Percentiles rank a stretch among this genome's conserved stretches.
phyloP scores from a whole-genome alignment of 2,113 vertebrate species.

The Nibea albiflora region DNA sequence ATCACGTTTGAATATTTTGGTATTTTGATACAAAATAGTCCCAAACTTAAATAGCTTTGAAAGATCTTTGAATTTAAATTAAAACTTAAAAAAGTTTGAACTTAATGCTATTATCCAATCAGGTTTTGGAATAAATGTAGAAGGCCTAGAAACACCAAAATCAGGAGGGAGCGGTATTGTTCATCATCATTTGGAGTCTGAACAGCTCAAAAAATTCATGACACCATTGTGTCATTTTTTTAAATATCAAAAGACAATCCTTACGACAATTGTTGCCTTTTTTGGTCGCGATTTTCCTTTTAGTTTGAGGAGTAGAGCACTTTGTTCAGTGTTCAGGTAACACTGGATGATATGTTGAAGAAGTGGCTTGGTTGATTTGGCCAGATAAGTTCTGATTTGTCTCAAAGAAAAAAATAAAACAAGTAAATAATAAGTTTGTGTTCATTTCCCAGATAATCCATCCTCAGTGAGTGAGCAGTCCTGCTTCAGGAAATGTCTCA shows the following conservation, averaged over 20 bases:
- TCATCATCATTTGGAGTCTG: neutral
- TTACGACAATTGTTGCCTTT: neutral
- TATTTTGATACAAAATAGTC: neutral
- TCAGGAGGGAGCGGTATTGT: neutral
- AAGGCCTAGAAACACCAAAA: slow-evolving; percentile 17
- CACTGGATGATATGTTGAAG: too few species aligned
- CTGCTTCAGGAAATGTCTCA: neutral
- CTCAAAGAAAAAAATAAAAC: neutral
- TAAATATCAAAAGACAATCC: slow-evolving; percentile 27
- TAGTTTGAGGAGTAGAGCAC: neutral
- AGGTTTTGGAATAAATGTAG: neutral
- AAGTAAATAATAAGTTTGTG: neutral
- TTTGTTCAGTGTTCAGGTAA: neutral
- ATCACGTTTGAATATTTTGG: neutral
- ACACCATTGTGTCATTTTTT: neutral
- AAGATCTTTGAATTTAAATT: neutral
- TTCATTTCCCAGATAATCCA: neutral
- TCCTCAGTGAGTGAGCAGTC: neutral
- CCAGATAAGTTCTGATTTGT: neutral
- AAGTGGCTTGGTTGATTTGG: neutral
- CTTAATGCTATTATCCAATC: neutral
- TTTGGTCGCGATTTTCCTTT: slow-evolving; percentile 16
- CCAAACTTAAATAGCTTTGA: neutral
- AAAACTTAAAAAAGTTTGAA: neutral
- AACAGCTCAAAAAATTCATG: neutral